Percentiles rank a stretch among this genome's conserved stretches.
phyloP scores from a whole-genome alignment of 2,888 invertebrate species.

The Abrostola triplasia region DNA sequence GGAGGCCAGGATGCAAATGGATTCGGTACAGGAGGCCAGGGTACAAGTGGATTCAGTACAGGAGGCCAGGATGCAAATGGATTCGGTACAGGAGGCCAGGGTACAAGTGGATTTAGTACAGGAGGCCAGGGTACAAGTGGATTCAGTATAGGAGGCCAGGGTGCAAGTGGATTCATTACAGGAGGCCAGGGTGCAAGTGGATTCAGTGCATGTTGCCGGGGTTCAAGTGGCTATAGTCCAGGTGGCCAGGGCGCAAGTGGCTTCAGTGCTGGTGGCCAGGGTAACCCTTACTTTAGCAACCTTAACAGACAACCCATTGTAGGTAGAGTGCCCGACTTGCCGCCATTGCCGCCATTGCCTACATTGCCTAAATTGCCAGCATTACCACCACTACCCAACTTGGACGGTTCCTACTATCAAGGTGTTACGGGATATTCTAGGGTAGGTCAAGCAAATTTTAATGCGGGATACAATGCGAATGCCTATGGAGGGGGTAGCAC shows the following conservation, averaged over 20 bases:
- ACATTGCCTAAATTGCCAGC: no score
- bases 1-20: background rate
- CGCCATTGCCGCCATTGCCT: background rate
- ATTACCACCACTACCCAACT: no score
- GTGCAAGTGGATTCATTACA: no score
- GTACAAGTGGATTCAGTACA: background rate
- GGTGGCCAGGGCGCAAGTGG: background rate
- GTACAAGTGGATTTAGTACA: background rate
- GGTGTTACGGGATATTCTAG: background rate
- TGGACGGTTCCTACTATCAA: no score
- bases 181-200: background rate
- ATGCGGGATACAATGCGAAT: background rate
- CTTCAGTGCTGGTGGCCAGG: background rate
- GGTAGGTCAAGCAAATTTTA: background rate
- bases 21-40: background rate
- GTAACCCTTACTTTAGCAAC: background rate
- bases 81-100: background rate
- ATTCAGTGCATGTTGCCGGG: background rate
- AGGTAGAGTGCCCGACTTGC: background rate
- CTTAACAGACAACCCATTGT: background rate
- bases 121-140: background rate
- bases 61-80: background rate
- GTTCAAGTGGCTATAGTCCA: background rate
- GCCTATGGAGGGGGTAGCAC: background rate
- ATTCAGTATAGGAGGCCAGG: background rate